Percentiles rank a stretch among this genome's conserved stretches.
These are phyloP conservation scores for Pollimyrus isidori DNA, from an alignment of 2,113 vertebrate species.

Conservation along the genomic window DNA sequence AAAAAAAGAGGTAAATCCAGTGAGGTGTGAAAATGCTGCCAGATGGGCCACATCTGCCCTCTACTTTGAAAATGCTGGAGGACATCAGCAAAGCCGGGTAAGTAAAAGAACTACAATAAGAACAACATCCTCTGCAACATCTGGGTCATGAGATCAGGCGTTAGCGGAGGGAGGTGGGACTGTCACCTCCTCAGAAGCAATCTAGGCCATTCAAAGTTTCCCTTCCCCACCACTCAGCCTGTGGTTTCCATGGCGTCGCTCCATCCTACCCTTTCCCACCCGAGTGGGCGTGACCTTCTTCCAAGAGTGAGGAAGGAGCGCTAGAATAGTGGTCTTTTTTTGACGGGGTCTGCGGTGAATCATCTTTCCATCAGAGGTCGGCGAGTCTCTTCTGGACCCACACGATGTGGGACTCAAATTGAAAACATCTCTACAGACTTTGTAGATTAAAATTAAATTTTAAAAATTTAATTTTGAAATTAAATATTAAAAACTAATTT, in stretches of 20 bases:
- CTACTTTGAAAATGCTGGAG: not conserved
- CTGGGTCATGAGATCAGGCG: not conserved
- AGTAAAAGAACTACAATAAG: not conserved
- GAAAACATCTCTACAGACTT: not conserved
- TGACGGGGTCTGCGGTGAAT: not conserved
- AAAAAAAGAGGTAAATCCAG: not conserved
- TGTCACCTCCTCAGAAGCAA: not conserved
- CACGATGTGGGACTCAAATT: not conserved
- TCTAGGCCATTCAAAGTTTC: not conserved
- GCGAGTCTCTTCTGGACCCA: not conserved
- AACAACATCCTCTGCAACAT: not conserved
- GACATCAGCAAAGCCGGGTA: not conserved
- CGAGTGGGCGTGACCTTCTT: not conserved
- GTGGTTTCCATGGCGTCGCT: not conserved
- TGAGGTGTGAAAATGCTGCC: not conserved
- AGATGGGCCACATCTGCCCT: not conserved
- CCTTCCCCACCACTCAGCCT: not conserved
- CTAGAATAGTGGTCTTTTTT: not conserved
- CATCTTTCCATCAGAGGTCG: not conserved
- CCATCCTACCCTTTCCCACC: not conserved
- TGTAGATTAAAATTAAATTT: too few relatives aligned
- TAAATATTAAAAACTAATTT: not conserved
- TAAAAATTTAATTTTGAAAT: too few relatives aligned
- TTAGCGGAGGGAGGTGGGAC: not conserved
- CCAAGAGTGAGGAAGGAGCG: not conserved